Conservation (phyloP, 2,888 invertebrate species). For the Pardosa pseudoannulata region DNA sequence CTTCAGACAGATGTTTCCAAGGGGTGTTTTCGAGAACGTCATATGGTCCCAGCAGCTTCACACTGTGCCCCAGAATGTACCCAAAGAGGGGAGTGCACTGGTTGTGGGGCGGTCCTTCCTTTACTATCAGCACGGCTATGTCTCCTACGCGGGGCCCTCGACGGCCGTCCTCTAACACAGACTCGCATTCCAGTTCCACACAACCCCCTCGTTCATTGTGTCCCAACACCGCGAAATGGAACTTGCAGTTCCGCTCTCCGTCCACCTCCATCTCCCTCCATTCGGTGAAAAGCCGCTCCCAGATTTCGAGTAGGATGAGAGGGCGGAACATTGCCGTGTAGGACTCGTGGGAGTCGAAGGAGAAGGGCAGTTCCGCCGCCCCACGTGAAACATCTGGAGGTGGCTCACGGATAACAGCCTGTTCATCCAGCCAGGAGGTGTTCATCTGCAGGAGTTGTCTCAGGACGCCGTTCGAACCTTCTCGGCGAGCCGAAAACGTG, state of each 20-base stretch:
- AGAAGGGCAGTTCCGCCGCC: conserved; percentile 4
- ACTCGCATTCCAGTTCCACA: conserved; percentile 15
- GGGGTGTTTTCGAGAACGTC: background rate
- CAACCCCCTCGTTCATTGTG: background rate
- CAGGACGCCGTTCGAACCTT: conserved; percentile 33
- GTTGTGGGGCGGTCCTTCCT: background rate
- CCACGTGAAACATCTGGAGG: conserved; percentile 22
- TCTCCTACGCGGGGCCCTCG: conserved; percentile 24
- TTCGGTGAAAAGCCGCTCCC: conserved; percentile 36
- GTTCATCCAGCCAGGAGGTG: conserved; percentile 72
- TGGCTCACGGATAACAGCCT: conserved; percentile 23
- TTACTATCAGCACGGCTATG: conserved; percentile 32
- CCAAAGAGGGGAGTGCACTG: conserved; percentile 20
- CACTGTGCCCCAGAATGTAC: conserved; percentile 20
- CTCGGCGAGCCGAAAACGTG: too few species aligned
- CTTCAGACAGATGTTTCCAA: conserved; percentile 3
- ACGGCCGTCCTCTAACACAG: conserved; percentile 13
- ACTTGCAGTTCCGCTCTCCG: background rate
- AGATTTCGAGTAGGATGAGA: conserved; percentile 49
- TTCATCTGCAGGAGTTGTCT: conserved; percentile 66
- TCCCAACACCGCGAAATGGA: conserved; percentile 7
- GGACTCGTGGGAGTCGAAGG: conserved; percentile 15
- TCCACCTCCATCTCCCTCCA: conserved; percentile 5
- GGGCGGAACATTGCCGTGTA: conserved; percentile 28
- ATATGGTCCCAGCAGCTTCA: background rate